Evolutionary conservation across 2,797 vertebrate genomes (phyloP), one percentile per base, ranked within the genome.

Genomic region (Orestias chungarensis): DNA sequence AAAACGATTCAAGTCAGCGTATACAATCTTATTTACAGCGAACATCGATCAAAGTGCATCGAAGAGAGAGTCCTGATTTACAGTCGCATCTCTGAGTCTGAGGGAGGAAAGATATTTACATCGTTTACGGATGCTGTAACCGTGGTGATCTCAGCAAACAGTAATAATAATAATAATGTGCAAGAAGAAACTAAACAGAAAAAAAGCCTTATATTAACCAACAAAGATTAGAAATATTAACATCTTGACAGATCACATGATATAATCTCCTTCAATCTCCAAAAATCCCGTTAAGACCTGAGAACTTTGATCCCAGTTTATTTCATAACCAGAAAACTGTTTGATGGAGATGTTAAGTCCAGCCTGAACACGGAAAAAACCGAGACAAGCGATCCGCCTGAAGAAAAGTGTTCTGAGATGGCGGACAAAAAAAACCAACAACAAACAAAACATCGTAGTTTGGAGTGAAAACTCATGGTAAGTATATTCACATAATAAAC

Each of bases 21-120:
- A 93, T 95, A 95, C 94, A 95, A 94, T 95, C 91, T 94, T 95
- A 97, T 98, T 97, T 98, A 99, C 97, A 97, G 66, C 93, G 89
- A 96, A 95, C 88, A 93, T 95, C 94, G 94, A 93, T 91, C 95
- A 98, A 99, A 99, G 97, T 98, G 97, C 97, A 96, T 95, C 86
- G 94, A 95, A 80, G 79, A 80, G 79, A 80, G 82, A 95, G 94
- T 94, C 97, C 96, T 97, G 96, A 96, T 96, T 94, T 78, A 94
- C 93, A 77, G 78, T 88, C 72, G 80, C 83, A 78, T 86, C 85
- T 87, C 84, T 80, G 85, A 91, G 88, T 87, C 84, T 80, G 85
- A 91, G 88, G 83, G 89, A 92, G 64, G 82, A 79, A 38, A 68
- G 76, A 87, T 96, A 96, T 98, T 90, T 97, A 98, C 97, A 98